Percentiles rank a stretch among this genome's conserved stretches.
phyloP scores from a whole-genome alignment of 1,140 invertebrate species.

The Lepidostoma basale region DNA sequence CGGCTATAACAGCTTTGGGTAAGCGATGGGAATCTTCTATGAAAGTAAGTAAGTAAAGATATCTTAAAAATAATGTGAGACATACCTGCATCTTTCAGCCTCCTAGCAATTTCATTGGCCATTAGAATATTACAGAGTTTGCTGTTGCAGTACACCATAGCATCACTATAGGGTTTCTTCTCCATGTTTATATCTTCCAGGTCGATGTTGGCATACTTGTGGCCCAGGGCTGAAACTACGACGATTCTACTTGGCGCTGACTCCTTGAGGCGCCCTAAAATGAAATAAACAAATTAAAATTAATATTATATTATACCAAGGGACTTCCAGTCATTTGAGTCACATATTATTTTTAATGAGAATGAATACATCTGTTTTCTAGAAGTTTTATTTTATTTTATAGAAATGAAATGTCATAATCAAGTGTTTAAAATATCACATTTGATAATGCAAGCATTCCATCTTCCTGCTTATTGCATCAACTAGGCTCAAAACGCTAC shows the following conservation, averaged over 20 bases:
- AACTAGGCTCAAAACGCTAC: no score
- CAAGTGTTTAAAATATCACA: no score
- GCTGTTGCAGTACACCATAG: constrained; percentile 74
- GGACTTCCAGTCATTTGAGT: background rate
- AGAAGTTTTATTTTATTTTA: no score
- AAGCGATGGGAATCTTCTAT: no score
- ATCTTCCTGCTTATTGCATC: no score
- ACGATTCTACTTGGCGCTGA: constrained; percentile 79
- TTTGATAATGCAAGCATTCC: no score
- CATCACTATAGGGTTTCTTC: constrained; percentile 61
- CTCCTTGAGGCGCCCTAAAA: constrained; percentile 72
- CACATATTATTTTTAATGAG: no score
- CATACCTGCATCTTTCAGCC: constrained; percentile 70
- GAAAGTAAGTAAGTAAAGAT: no score
- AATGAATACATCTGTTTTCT: no score
- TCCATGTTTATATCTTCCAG: constrained; percentile 60
- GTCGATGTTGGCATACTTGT: constrained; percentile 73
- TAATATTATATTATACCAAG: background rate
- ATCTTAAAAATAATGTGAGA: no score
- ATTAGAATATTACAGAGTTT: constrained; percentile 87
- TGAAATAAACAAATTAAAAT: background rate
- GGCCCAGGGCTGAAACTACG: constrained; percentile 82
- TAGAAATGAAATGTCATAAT: no score
- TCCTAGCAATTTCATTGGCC: constrained; percentile 74
- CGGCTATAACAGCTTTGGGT: no score